phyloP scores from a whole-genome alignment of 2,888 invertebrate genomes.

The Byasa hedistus region DNA sequence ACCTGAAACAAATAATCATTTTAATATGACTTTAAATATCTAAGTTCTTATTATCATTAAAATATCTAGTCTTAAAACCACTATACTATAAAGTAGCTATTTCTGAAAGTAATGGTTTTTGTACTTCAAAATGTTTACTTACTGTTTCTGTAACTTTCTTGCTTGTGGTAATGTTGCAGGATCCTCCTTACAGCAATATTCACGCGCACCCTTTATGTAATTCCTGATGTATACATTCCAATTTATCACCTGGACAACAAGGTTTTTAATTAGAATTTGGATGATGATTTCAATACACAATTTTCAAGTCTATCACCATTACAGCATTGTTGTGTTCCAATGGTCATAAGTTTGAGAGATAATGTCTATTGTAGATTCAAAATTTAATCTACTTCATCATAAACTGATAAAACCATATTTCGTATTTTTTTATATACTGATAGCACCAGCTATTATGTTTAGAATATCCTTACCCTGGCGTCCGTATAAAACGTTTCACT shows the following conservation, averaged over 20 bases:
- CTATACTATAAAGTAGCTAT: background rate
- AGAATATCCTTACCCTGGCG: slow-evolving; percentile 48
- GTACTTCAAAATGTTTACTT: slow-evolving; percentile 39
- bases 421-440: too few species aligned
- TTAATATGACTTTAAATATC: background rate
- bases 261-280: background rate
- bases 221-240: slow-evolving; percentile 57
- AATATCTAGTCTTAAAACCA: too few species aligned
- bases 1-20: slow-evolving; percentile 49
- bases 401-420: too few species aligned
- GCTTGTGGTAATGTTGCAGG: slow-evolving; percentile 87
- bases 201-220: slow-evolving; percentile 90
- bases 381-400: too few species aligned
- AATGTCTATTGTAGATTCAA: too few species aligned
- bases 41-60: too few species aligned
- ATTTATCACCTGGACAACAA: slow-evolving; percentile 52
- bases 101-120: background rate
- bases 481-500: slow-evolving; percentile 82
- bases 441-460: background rate
- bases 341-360: too few species aligned
- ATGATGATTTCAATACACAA: too few species aligned
- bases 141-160: slow-evolving; percentile 81
- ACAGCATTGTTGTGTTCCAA: too few species aligned
- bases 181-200: slow-evolving; percentile 91
- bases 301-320: too few species aligned